These are phyloP conservation scores for Asarcornis scutulata DNA, from an alignment of 2,113 vertebrate genomes.

Conservation along the genomic window DNA sequence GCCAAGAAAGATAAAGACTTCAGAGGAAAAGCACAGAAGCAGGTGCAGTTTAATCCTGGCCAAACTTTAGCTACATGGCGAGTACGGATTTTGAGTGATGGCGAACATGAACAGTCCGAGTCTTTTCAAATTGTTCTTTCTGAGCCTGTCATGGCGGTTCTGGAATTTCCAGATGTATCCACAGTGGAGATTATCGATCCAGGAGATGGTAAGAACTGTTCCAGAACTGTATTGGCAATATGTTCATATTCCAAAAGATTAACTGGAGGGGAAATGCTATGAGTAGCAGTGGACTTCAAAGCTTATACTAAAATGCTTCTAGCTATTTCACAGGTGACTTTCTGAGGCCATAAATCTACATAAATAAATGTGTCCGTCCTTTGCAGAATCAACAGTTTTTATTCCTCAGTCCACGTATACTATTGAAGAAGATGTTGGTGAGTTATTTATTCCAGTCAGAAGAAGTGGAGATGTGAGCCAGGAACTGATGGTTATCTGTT, in stretches of 20 bases:
- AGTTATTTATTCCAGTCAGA: conserved; percentile 88
- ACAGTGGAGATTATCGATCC: conserved; percentile 92
- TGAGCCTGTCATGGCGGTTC: conserved; percentile 89
- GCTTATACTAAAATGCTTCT: neutral
- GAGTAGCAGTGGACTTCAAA: neutral
- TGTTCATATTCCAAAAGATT: neutral
- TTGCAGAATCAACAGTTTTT: conserved; percentile 91
- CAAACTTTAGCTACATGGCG: conserved; percentile 88
- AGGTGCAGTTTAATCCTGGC: conserved; percentile 95
- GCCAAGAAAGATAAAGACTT: conserved; percentile 90
- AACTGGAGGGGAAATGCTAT: neutral
- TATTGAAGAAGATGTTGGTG: conserved; percentile 89
- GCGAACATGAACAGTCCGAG: conserved; percentile 86
- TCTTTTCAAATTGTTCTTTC: conserved; percentile 90
- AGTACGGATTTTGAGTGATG: conserved; percentile 85
- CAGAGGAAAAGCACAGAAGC: conserved; percentile 89
- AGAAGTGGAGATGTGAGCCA: conserved; percentile 90
- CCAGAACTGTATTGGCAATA: neutral
- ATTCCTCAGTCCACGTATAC: conserved; percentile 85
- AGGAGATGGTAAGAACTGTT: conserved; percentile 83
- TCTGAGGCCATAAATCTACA: neutral
- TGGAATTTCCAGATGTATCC: conserved; percentile 85
- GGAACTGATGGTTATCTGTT: conserved; percentile 94
- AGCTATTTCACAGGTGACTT: neutral
- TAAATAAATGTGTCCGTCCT: neutral